Base-by-base conservation (phyloP, 2,113 vertebrate genomes). In the Gnathonemus echidnorhynchus region DNA sequence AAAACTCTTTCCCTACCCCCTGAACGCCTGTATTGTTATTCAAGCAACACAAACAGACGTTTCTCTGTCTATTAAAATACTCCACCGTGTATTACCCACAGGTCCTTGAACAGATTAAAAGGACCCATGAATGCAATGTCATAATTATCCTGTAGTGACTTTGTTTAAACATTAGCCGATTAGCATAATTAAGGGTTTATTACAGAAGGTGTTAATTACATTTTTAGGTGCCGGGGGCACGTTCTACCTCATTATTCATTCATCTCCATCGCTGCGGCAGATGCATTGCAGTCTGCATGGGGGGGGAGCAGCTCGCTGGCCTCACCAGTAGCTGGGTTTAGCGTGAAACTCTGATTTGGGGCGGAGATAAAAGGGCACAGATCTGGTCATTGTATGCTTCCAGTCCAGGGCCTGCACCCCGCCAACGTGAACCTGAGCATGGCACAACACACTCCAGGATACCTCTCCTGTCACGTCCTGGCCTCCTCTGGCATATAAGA, bases 171-270 rank as follows among this genome's bases (percentile, higher is more conserved):
- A 89, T 89, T 85, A 89, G 80, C 52, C 89, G 52, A 85, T 85
- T 89, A 89, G 77, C 89, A 89, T 89, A 89, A 89, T 89, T 89
- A 89, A 89, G 89, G 89, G 89, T 89, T 86, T 89, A 89, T 89
- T 77, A 86, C n/a, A 58, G 77, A 85, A 84, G 31, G 80, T 56
- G 80, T 89, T 89, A 86, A 89, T 89, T 84, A 89, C 80, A 84
- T 86, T 89, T 89, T 86, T 58, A 17, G 74, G 70, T 89, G 88
- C 70, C 39, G 74, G 50, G 88, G 74, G 88, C 88, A 89, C 70
- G 88, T 84, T 89, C 86, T 53, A 77, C 17, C 50, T 52, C n/a
- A 39, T 45, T 77, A 80, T 31, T 27, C 50, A 84, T 89, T 84
- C 56, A 50, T 46, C 50, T 58, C 35, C n/a, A n/a, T 56, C 19